Conservation (phyloP, 2,797 vertebrate species). For the Pogonophryne albipinna region DNA sequence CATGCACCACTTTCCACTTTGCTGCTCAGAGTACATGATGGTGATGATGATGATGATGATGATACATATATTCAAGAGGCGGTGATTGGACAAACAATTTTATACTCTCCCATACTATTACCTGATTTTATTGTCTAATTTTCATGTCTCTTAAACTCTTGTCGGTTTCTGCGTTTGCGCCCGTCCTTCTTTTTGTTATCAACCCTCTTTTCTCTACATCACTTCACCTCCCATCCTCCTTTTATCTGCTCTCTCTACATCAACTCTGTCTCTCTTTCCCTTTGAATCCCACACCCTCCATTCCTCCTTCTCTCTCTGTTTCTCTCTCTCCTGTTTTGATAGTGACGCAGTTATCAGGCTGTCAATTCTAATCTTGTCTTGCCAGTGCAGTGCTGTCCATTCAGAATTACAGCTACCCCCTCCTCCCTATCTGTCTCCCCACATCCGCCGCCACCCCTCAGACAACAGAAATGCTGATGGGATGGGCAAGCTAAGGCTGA, state of each 20-base stretch:
- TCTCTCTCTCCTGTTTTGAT: conserved; percentile 71
- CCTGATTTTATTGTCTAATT: conserved; percentile 73
- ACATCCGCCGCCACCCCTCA: conserved; percentile 33
- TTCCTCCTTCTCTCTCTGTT: not conserved
- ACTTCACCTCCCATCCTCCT: conserved; percentile 26
- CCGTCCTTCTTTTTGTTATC: conserved; percentile 47
- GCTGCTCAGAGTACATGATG: conserved; percentile 51
- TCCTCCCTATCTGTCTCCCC: conserved; percentile 44
- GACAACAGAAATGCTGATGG: conserved; percentile 76
- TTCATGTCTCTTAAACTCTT: conserved; percentile 62
- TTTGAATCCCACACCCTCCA: conserved; percentile 44
- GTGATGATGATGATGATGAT: conserved; percentile 45
- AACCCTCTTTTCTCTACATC: conserved; percentile 45
- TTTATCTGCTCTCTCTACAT: conserved; percentile 65
- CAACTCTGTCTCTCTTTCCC: conserved; percentile 37
- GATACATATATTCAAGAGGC: conserved; percentile 49
- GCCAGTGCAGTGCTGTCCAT: conserved; percentile 80
- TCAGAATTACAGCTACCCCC: conserved; percentile 78
- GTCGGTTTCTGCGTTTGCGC: conserved; percentile 28
- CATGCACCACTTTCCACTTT: conserved; percentile 55
- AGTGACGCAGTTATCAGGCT: conserved; percentile 83
- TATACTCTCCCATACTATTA: conserved; percentile 47
- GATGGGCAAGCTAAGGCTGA: conserved; percentile 65
- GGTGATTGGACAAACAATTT: conserved; percentile 58
- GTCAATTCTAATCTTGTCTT: conserved; percentile 86